These are phyloP conservation scores for Spilosoma lubricipeda DNA, from an alignment of 2,888 invertebrate genomes.

Conservation along the genomic window DNA sequence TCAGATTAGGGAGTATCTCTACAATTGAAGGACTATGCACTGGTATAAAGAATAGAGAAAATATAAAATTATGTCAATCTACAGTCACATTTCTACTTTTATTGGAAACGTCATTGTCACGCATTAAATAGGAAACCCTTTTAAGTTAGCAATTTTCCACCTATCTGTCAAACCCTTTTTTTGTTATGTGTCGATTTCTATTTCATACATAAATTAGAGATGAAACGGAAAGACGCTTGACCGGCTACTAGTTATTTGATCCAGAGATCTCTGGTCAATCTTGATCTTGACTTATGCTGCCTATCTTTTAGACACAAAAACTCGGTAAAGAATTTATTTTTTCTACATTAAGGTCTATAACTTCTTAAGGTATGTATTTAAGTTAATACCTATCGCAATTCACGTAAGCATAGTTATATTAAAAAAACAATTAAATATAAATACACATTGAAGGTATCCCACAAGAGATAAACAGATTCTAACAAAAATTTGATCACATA, in stretches of 20 bases:
- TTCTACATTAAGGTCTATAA: not conserved
- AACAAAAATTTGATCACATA: not conserved
- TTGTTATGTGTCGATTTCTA: conserved; percentile 2
- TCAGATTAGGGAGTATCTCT: not conserved
- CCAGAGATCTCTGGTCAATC: not conserved
- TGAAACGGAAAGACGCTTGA: not conserved
- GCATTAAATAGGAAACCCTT: not conserved
- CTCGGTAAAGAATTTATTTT: too few species aligned
- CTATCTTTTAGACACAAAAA: not conserved
- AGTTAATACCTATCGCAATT: not conserved
- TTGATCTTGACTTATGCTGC: not conserved
- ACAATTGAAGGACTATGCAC: not conserved
- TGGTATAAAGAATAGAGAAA: not conserved
- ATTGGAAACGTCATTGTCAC: not conserved
- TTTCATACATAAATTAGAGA: not conserved
- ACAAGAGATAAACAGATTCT: not conserved
- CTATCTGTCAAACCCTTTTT: not conserved
- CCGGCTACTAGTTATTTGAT: not conserved
- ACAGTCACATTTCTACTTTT: not conserved
- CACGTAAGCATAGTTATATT: too few species aligned
- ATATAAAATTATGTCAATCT: not conserved
- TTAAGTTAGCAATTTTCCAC: not conserved
- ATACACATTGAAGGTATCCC: not conserved
- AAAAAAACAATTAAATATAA: too few species aligned
- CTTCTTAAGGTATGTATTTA: not conserved